Percentiles rank a stretch among this genome's conserved stretches.
These are phyloP conservation scores for Drosophila triauraria DNA, from an alignment of 1,140 invertebrate species.

Conservation along the genomic window DNA sequence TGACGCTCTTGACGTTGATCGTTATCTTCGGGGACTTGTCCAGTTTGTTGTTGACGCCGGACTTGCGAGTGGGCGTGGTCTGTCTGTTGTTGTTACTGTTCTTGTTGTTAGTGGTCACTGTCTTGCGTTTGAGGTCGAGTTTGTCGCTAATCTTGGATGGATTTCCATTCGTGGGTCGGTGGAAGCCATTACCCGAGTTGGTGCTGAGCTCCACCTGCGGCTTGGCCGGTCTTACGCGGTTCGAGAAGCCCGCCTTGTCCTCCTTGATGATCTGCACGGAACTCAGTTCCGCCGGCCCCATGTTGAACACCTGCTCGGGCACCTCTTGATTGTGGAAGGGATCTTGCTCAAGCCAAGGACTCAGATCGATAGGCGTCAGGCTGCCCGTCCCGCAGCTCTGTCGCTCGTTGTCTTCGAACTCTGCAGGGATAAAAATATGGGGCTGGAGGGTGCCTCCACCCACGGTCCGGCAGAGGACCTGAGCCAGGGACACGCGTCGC, in stretches of 20 bases:
- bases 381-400: slow-evolving; percentile 68
- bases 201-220: slow-evolving; percentile 60
- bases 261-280: slow-evolving; percentile 56
- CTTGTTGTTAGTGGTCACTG: slow-evolving; percentile 43
- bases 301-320: slow-evolving; percentile 52
- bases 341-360: slow-evolving; percentile 83
- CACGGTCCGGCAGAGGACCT: slow-evolving; percentile 91
- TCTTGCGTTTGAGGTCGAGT: slow-evolving; percentile 76
- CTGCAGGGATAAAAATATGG: slow-evolving; percentile 77
- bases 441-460: slow-evolving; percentile 82
- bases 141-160: slow-evolving; percentile 73
- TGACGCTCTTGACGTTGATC: slow-evolving; percentile 61
- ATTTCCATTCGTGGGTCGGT: slow-evolving; percentile 44
- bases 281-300: slow-evolving; percentile 34
- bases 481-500: slow-evolving; percentile 91
- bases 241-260: slow-evolving; percentile 73
- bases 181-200: slow-evolving; percentile 60
- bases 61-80: slow-evolving; percentile 45
- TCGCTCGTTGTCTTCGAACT: slow-evolving; percentile 76
- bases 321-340: slow-evolving; percentile 61
- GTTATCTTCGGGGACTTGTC: slow-evolving; percentile 70
- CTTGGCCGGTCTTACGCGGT: slow-evolving; percentile 51
- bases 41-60: slow-evolving; percentile 74
- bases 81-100: slow-evolving; percentile 60
- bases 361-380: slow-evolving; percentile 72